Percentiles rank a stretch among this genome's conserved stretches.
phyloP scores from a whole-genome alignment of 2,113 vertebrate species.

The Nycticryphes semicollaris region DNA sequence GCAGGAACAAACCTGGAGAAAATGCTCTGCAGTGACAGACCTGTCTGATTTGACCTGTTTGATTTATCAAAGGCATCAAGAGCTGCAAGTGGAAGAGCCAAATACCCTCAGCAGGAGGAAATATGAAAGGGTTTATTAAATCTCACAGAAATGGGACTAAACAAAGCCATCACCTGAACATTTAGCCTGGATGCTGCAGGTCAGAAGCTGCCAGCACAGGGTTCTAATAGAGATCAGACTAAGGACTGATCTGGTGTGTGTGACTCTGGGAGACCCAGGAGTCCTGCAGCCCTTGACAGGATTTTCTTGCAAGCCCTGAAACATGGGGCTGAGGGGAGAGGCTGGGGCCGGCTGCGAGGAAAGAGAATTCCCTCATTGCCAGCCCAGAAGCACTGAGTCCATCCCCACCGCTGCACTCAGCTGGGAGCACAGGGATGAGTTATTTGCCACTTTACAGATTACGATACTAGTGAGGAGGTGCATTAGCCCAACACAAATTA shows the following conservation, averaged over 20 bases:
- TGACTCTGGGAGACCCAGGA: accelerated
- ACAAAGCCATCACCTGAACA: background rate
- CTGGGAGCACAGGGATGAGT: background rate
- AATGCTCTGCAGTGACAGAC: background rate
- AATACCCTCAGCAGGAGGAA: background rate
- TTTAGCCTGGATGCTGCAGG: background rate
- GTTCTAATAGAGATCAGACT: background rate
- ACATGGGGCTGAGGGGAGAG: accelerated
- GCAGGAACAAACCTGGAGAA: background rate
- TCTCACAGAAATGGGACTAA: background rate
- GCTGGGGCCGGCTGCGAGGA: background rate
- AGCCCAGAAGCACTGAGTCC: background rate
- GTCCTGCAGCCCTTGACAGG: background rate
- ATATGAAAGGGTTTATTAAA: conserved; percentile 17
- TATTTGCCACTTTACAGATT: background rate
- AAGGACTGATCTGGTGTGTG: background rate
- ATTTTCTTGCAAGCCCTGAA: accelerated
- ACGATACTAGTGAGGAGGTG: background rate
- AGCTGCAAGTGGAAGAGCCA: background rate
- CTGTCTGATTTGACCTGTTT: background rate
- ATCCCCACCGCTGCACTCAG: background rate
- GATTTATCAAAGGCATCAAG: background rate
- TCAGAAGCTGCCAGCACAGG: background rate
- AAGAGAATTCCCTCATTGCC: background rate
- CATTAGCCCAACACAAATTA: background rate